Evolutionary conservation across 1,140 invertebrate genomes (phyloP).

Genomic region (Drosophila melanogaster): Release_6_plus_ISO1_MT NT_033777.3:29520501-29521000

Average conservation of each 20-base stretch:
- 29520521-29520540: conserved; percentile 22
- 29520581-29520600: conserved; percentile 83
- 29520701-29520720: conserved; percentile 70
- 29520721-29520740: conserved; percentile 81
- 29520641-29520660: conserved; percentile 50
- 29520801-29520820: conserved; percentile 73
- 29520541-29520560: conserved; percentile 83
- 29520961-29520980: conserved; percentile 83
- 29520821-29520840: conserved; percentile 40
- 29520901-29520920: conserved; percentile 82
- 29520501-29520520: too few relatives aligned
- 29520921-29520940: conserved; percentile 83
- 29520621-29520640: conserved; percentile 83
- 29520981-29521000: conserved; percentile 80
- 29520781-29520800: conserved; percentile 67
- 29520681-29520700: conserved; percentile 14
- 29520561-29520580: conserved; percentile 81
- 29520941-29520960: conserved; percentile 83
- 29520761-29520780: conserved; percentile 8
- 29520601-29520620: conserved; percentile 83
- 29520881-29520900: conserved; percentile 34
- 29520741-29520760: conserved; percentile 29
- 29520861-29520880: conserved; percentile 17
- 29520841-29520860: conserved; percentile 24
- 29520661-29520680: conserved; percentile 15